Percentiles rank a stretch among this genome's conserved stretches.
These are phyloP conservation scores for Drosophila tripunctata DNA, from an alignment of 2,888 invertebrate species.

Conservation along the genomic window DNA sequence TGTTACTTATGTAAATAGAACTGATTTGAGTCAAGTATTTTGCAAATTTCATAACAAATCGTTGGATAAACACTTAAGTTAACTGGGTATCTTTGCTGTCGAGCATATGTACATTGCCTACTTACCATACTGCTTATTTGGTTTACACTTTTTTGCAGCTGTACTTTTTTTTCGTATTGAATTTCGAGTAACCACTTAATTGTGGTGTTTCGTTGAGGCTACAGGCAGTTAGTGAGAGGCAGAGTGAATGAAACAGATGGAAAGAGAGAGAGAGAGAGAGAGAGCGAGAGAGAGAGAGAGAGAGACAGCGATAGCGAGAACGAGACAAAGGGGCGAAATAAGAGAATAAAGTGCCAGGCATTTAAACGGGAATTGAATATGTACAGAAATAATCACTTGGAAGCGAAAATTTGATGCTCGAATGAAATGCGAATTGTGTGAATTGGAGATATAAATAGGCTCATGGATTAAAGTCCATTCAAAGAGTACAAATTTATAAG, in stretches of 20 bases:
- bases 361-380: slow-evolving; percentile 15
- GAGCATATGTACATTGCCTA: background rate
- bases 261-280: background rate
- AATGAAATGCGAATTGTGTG: background rate
- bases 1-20: too few relatives aligned
- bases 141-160: background rate
- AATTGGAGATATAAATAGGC: background rate
- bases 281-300: background rate
- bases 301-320: background rate
- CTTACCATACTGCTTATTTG: background rate
- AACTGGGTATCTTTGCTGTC: background rate
- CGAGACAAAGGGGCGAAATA: background rate
- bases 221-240: background rate
- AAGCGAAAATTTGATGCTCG: background rate
- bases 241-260: background rate
- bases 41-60: too few relatives aligned
- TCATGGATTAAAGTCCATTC: background rate
- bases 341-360: background rate
- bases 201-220: slow-evolving; percentile 9
- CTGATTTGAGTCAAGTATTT: too few relatives aligned
- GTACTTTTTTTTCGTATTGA: slow-evolving; percentile 5
- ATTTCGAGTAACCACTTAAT: slow-evolving; percentile 23
- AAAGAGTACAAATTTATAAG: background rate
- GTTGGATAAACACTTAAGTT: too few relatives aligned
- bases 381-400: slow-evolving; percentile 15